phyloP scores from a whole-genome alignment of 2,797 vertebrate species.

The Acanthurus lineatus region DNA sequence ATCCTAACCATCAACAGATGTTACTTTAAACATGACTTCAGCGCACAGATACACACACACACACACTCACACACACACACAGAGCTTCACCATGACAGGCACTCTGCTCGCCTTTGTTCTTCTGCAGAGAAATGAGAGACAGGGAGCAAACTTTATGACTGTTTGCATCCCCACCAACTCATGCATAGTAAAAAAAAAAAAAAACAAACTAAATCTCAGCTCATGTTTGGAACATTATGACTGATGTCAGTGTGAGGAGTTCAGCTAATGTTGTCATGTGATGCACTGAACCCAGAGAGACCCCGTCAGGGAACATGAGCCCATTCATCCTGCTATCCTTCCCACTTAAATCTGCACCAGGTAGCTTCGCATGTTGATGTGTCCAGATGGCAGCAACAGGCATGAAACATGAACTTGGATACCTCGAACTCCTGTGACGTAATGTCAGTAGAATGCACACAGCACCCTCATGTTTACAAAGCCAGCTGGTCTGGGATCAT shows the following conservation, averaged over 20 bases:
- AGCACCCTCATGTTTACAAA: conserved; percentile 21
- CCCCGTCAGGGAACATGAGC: not conserved
- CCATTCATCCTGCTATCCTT: conserved; percentile 20
- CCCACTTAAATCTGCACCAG: conserved; percentile 34
- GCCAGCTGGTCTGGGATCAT: conserved; percentile 47
- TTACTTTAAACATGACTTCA: conserved; percentile 82
- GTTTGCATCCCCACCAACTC: conserved; percentile 52
- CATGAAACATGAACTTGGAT: conserved; percentile 41
- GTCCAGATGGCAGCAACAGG: conserved; percentile 44
- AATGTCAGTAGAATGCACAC: conserved; percentile 50
- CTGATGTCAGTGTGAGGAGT: conserved; percentile 32
- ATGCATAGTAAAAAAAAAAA: not conserved
- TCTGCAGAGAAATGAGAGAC: conserved; percentile 30
- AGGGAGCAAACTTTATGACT: conserved; percentile 49
- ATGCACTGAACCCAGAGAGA: conserved; percentile 10
- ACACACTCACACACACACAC: conserved; percentile 37
- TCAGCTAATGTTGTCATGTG: conserved; percentile 30
- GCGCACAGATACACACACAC: conserved; percentile 38
- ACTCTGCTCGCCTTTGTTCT: conserved; percentile 58
- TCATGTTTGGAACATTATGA: not conserved
- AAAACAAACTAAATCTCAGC: not conserved
- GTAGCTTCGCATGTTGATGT: conserved; percentile 10
- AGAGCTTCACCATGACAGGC: conserved; percentile 17
- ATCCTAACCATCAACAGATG: conserved; percentile 88
- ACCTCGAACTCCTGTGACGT: conserved; percentile 45